Base-by-base conservation (phyloP, 1,140 invertebrate species). In the Zaprionus davidi region DNA sequence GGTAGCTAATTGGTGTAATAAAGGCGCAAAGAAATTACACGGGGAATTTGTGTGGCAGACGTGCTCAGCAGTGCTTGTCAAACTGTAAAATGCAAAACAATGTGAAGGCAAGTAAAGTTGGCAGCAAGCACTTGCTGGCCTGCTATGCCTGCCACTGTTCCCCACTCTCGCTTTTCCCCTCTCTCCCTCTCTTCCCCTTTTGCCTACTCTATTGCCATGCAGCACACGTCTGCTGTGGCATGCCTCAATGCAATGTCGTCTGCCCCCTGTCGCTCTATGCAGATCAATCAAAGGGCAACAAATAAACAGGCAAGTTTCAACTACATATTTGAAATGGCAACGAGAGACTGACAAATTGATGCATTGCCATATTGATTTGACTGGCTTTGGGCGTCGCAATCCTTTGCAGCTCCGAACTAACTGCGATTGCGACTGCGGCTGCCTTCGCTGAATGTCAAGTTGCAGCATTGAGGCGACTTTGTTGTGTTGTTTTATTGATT, bases 371-470 rank as follows among this genome's bases (percentile, higher is more conserved):
- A 87, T 87, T 84, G 83, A 88, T 87, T 88, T 1, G 20, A 46
- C 68, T 79, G 57, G 70, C 78, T 80, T 76, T 62, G 71, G 63
- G 59, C 58, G 73, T 69, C 60, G 46, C 36, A 38, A 38, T 38
- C 36, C 38, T n/a, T 28, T 34, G 5, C n/a, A 17, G n/a, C 41
- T 46, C 7, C 41, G 2, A 31, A 31, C 28, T 31, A 2, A 15
- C 66, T 71, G 59, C 69, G 81, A 20, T 63, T 71, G 73, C 69
- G 62, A 49, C 62, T 72, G 67, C 73, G 78, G 60, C 80, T 53
- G 76, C 70, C 83, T 88, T 83, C 73, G 84, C 71, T 87, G 78
- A 87, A 87, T 87, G 83, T 87, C 83, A 87, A 87, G 83, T 87
- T 81, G 62, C 78, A 88, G 81, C 81, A 83, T 80, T 84, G 81